Evolutionary conservation across 2,888 invertebrate species (phyloP).

Genomic region (Xylota sylvarum): DNA sequence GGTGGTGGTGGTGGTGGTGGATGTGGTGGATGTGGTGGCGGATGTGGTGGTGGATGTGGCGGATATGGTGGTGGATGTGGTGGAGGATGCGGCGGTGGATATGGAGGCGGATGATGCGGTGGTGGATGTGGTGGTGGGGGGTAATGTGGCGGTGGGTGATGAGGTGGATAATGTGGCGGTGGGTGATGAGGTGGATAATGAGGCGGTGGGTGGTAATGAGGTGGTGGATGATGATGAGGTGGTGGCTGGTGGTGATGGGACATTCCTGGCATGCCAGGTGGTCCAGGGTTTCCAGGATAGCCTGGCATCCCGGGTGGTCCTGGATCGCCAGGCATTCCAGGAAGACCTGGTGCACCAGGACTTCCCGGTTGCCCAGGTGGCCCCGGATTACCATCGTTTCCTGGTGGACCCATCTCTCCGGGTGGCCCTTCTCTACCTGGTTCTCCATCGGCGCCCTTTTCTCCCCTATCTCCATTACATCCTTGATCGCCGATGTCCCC

Average conservation of each 20-base stretch:
- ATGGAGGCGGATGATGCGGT: neutral
- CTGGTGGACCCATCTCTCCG: neutral
- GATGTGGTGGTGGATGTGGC: neutral
- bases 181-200: neutral
- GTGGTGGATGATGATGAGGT: neutral
- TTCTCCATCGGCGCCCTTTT: slow-evolving; percentile 32
- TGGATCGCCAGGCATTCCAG: slow-evolving; percentile 27
- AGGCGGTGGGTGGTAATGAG: neutral
- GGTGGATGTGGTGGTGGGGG: neutral
- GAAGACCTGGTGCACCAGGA: slow-evolving; percentile 37
- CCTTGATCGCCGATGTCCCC: slow-evolving; percentile 43
- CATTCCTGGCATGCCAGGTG: neutral
- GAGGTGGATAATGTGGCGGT: neutral
- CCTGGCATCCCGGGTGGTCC: slow-evolving; percentile 38
- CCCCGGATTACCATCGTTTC: slow-evolving; percentile 23
- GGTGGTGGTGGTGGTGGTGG: neutral
- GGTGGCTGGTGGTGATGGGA: neutral
- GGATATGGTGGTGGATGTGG: neutral
- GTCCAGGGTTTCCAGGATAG: neutral
- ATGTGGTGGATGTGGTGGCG: neutral
- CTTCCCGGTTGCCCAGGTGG: slow-evolving; percentile 20
- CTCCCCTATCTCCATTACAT: slow-evolving; percentile 33
- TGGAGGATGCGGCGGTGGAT: neutral
- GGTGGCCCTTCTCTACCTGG: slow-evolving; percentile 6
- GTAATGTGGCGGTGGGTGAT: neutral